Percentiles rank a stretch among this genome's conserved stretches.
Evolutionary conservation across 2,113 vertebrate genomes (phyloP).

Genomic region (Nyctereutes procyonoides): DNA sequence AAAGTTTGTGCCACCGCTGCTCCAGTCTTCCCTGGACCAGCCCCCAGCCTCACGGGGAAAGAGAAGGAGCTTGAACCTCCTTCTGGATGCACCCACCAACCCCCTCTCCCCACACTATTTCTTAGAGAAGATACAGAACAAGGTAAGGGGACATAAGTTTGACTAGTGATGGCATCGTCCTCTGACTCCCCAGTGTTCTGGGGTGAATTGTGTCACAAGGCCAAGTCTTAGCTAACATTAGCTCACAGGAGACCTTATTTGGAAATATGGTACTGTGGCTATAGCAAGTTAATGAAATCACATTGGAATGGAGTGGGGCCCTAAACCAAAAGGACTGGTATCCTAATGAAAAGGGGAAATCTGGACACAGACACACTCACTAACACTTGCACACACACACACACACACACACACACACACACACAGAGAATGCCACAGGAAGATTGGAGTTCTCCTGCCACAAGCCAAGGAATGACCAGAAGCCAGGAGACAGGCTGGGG

Average conservation of each 20-base stretch:
- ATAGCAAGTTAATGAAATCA: too few species aligned
- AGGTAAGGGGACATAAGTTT: neutral
- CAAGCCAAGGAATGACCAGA: neutral
- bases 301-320: neutral
- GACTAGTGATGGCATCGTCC: accelerated
- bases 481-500: neutral
- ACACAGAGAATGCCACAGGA: accelerated
- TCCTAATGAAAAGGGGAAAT: neutral
- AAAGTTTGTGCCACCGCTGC: neutral
- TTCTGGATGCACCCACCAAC: neutral
- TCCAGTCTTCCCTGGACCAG: neutral
- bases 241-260: neutral
- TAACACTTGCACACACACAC: neutral
- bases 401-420: neutral
- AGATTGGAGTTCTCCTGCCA: accelerated
- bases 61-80: neutral
- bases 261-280: neutral
- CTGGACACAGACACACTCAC: neutral
- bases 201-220: neutral
- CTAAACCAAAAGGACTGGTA: accelerated
- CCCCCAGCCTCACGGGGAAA: accelerated
- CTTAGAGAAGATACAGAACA: neutral
- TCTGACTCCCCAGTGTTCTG: neutral
- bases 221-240: neutral
- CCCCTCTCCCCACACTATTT: neutral